Evolutionary conservation across 2,113 vertebrate genomes (phyloP).

Genomic region (cat (Felis catus)): F.catus_Fca126_mat1.0 CM031418.1:100779001-100779500

Average conservation of each 20-base stretch:
- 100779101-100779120: conserved; percentile 8
- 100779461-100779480: background rate
- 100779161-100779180: background rate
- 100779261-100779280: background rate
- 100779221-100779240: background rate
- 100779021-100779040: background rate
- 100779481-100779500: background rate
- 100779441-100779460: background rate
- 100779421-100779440: background rate
- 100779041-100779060: background rate
- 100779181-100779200: background rate
- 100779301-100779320: background rate
- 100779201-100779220: background rate
- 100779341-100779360: background rate
- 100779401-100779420: background rate
- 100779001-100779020: conserved; percentile 14
- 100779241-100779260: background rate
- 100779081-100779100: conserved; percentile 27
- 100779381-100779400: background rate
- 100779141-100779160: background rate
- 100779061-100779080: background rate
- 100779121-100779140: background rate
- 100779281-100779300: background rate
- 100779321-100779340: background rate
- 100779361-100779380: background rate